A percentile compares a stretch with the other conserved stretches of the same genome.
These are phyloP conservation scores for Rhyacichthys aspro DNA, from an alignment of 2,797 vertebrate genomes.

Conservation along the genomic window DNA sequence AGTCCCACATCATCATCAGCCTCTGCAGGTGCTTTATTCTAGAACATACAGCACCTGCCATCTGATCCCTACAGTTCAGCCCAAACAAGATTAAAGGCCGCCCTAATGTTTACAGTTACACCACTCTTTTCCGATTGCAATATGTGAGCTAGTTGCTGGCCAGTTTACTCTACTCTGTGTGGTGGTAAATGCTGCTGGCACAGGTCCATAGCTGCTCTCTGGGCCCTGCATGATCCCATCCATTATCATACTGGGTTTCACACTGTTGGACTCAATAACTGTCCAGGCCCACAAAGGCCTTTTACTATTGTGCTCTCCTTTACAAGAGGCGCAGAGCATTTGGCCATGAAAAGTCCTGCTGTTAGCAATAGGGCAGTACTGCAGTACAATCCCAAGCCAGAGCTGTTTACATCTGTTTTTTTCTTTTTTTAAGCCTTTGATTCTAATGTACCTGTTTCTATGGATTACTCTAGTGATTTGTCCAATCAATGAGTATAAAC, in stretches of 20 bases:
- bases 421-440: background rate
- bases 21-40: background rate
- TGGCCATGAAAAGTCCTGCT: slow-evolving; percentile 35
- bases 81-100: slow-evolving; percentile 2
- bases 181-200: slow-evolving; percentile 6
- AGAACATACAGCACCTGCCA: background rate
- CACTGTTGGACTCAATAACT: slow-evolving; percentile 40
- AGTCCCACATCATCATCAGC: too few relatives aligned
- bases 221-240: slow-evolving; percentile 21
- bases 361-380: slow-evolving; percentile 31
- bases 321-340: slow-evolving; percentile 30
- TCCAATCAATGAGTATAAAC: background rate
- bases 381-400: slow-evolving; percentile 25
- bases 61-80: background rate
- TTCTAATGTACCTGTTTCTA: background rate
- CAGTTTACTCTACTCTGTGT: too few relatives aligned
- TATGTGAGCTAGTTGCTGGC: too few relatives aligned
- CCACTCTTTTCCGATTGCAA: background rate
- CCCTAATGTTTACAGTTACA: background rate
- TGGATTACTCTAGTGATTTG: slow-evolving; percentile 3
- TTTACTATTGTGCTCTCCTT: slow-evolving; percentile 23
- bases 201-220: slow-evolving; percentile 13
- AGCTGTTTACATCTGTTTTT: slow-evolving; percentile 6
- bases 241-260: slow-evolving; percentile 51
- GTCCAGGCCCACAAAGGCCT: slow-evolving; percentile 26